Conservation (phyloP, 2,888 invertebrate species). For the Drosophila neoperkinsi region DNA sequence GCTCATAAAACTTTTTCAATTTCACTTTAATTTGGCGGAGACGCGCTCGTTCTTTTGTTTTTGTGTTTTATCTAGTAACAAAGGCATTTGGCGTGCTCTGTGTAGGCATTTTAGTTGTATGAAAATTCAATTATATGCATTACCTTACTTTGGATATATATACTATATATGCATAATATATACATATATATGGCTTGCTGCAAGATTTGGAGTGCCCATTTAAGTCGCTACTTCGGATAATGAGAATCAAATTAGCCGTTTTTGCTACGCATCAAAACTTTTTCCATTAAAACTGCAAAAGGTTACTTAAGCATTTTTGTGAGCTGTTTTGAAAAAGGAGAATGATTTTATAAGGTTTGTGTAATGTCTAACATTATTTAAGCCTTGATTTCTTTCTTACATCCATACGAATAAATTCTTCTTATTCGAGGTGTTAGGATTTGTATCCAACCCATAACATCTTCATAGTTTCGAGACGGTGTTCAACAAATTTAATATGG, state of each 20-base stretch:
- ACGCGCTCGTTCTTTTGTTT: constrained; percentile 32
- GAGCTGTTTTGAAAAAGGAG: constrained; percentile 1
- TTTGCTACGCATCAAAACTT: constrained; percentile 66
- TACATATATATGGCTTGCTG: constrained; percentile 15
- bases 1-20: constrained; percentile 84
- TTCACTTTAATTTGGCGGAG: constrained; percentile 76
- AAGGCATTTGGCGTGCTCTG: constrained; percentile 57
- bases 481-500: neutral
- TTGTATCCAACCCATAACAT: neutral
- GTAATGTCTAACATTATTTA: neutral
- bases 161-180: constrained; percentile 31
- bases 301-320: constrained; percentile 21
- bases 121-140: constrained; percentile 81
- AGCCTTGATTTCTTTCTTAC: neutral
- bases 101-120: constrained; percentile 75
- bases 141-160: constrained; percentile 49
- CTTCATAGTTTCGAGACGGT: neutral
- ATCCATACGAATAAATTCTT: neutral
- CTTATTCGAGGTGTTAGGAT: neutral
- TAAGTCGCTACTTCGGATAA: constrained; percentile 55
- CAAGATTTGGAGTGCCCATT: constrained; percentile 49
- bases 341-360: neutral
- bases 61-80: constrained; percentile 69
- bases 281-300: constrained; percentile 73
- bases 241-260: constrained; percentile 77